phyloP scores from a whole-genome alignment of 2,888 invertebrate genomes.

The Isotomurus palustris region DNA sequence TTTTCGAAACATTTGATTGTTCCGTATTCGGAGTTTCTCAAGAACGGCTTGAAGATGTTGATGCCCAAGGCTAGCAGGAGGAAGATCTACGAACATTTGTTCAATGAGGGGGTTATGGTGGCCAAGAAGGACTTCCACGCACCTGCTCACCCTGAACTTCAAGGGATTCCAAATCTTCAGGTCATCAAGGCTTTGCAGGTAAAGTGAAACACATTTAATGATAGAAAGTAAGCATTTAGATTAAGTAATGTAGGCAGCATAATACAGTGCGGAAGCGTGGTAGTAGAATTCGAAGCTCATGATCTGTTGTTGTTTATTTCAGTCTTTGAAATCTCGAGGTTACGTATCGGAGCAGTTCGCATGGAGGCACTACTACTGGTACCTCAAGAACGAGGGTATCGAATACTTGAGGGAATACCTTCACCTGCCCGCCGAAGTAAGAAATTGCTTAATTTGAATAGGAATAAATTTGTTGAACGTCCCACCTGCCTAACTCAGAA shows the following conservation, averaged over 20 bases:
- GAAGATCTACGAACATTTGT: slow-evolving; percentile 94
- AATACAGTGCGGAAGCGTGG: neutral
- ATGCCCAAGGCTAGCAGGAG: slow-evolving; percentile 98
- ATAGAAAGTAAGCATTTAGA: neutral
- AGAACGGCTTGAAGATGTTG: slow-evolving; percentile 74
- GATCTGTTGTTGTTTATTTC: slow-evolving; percentile 45
- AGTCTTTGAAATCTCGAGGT: slow-evolving; percentile 91
- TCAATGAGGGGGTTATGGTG: slow-evolving; percentile 99
- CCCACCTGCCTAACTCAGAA: neutral
- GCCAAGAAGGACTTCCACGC: slow-evolving; percentile 98
- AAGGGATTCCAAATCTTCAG: slow-evolving; percentile 92
- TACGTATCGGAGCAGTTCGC: slow-evolving; percentile 99
- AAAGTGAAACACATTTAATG: slow-evolving; percentile 32
- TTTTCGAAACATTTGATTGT: neutral
- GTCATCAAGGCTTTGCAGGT: slow-evolving; percentile 96
- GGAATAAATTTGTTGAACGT: neutral
- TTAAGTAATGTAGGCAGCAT: neutral
- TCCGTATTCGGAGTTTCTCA: neutral
- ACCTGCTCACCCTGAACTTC: slow-evolving; percentile 94
- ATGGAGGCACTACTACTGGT: slow-evolving; percentile 99
- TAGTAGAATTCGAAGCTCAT: neutral
- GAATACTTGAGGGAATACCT: slow-evolving; percentile 91
- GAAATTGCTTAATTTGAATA: slow-evolving; percentile 13
- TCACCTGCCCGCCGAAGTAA: slow-evolving; percentile 85
- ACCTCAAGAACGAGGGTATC: slow-evolving; percentile 96